Conservation (phyloP, 2,113 vertebrate genomes). For the Malurus cyaneus region DNA sequence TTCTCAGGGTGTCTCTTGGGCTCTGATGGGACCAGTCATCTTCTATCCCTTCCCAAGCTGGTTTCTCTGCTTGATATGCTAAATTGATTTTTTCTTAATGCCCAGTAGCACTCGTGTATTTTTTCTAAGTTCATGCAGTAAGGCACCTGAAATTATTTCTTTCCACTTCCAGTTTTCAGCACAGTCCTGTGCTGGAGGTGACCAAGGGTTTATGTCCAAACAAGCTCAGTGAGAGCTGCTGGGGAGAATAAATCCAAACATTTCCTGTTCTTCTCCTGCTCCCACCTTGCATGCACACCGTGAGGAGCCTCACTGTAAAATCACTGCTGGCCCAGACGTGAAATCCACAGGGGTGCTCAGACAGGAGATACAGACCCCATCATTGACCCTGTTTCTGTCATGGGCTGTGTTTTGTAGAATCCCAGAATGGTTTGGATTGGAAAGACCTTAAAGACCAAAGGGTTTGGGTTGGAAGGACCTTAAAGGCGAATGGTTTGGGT, state of each 20-base stretch:
- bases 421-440: neutral
- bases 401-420: neutral
- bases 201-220: neutral
- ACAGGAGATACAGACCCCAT: rapidly evolving
- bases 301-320: neutral
- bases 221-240: neutral
- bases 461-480: too few species aligned
- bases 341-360: neutral
- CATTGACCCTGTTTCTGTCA: rapidly evolving
- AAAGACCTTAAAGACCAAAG: neutral
- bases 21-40: neutral
- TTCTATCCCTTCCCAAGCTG: neutral
- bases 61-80: neutral
- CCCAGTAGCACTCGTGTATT: neutral
- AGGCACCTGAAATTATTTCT: neutral
- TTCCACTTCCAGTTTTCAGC: neutral
- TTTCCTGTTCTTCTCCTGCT: neutral
- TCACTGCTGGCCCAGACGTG: neutral
- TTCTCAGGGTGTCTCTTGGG: neutral
- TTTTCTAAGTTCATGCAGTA: neutral
- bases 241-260: neutral
- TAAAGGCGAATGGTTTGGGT: too few species aligned
- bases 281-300: neutral
- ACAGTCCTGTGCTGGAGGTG: neutral
- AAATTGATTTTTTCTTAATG: neutral